Conservation (phyloP, 1,140 invertebrate genomes). For the Macrocentrus cingulum region DNA sequence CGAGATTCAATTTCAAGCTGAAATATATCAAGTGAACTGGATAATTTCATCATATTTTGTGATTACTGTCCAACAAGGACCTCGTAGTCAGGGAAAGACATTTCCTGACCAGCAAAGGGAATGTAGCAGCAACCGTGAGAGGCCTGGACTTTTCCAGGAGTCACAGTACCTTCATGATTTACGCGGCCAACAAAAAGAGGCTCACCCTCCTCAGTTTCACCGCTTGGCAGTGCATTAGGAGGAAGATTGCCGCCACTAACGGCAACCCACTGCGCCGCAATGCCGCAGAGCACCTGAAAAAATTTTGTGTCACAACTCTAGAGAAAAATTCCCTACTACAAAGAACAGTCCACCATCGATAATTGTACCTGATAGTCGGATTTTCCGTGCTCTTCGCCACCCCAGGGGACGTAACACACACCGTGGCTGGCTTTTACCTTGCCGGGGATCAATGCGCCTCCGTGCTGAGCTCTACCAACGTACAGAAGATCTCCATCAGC, state of each 20-base stretch:
- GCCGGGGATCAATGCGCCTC: conserved; percentile 77
- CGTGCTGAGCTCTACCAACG: conserved; percentile 71
- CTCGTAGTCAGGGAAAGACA: conserved; percentile 76
- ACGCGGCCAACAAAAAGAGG: conserved; percentile 71
- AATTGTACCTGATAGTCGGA: conserved; percentile 69
- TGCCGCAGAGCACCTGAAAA: conserved; percentile 64
- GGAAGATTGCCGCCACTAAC: conserved; percentile 67
- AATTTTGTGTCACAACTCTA: not conserved
- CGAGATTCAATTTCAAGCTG: no score
- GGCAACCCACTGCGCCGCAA: conserved; percentile 65
- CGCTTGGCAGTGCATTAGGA: conserved; percentile 70
- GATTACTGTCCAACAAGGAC: conserved; percentile 59
- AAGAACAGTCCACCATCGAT: not conserved
- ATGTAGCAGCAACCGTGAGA: conserved; percentile 74
- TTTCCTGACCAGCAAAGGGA: conserved; percentile 69
- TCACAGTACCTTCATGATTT: conserved; percentile 67
- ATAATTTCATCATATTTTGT: no score
- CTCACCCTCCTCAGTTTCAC: conserved; percentile 74
- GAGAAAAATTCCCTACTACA: not conserved
- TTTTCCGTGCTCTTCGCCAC: conserved; percentile 74
- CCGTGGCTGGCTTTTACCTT: conserved; percentile 74
- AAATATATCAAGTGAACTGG: no score
- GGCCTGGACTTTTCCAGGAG: conserved; percentile 74
- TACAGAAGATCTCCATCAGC: conserved; percentile 70
- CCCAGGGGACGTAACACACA: conserved; percentile 76